Conservation (phyloP, 2,113 vertebrate species). For the Lontra canadensis region DNA sequence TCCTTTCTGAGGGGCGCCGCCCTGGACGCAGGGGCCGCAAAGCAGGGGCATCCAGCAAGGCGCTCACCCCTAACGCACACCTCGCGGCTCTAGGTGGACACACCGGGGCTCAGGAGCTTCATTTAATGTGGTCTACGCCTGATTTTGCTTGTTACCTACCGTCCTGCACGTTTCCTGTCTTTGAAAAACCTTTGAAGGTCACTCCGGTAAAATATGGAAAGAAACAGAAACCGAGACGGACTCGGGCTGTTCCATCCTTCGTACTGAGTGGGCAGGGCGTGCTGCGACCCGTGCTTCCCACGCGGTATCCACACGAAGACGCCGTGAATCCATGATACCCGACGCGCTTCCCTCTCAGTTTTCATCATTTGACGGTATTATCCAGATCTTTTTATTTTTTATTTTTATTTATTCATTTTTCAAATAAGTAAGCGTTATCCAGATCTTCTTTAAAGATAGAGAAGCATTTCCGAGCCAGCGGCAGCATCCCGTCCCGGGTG, state of each 20-base stretch:
- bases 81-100: fast-evolving
- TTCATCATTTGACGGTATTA: fast-evolving
- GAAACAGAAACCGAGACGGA: fast-evolving
- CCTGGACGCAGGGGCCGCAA: not conserved
- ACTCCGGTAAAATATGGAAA: not conserved
- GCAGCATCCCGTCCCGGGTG: fast-evolving
- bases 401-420: too few species aligned
- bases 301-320: not conserved
- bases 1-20: fast-evolving
- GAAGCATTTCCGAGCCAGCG: fast-evolving
- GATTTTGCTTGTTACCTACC: not conserved
- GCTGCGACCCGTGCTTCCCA: not conserved
- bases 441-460: not conserved
- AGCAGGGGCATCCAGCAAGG: not conserved
- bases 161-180: not conserved
- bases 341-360: fast-evolving
- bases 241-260: fast-evolving
- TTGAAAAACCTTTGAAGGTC: not conserved
- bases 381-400: not conserved
- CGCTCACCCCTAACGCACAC: too few species aligned
- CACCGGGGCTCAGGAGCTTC: fast-evolving
- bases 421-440: too few species aligned
- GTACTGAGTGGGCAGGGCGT: fast-evolving
- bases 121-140: not conserved
- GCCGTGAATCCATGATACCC: fast-evolving